Evolutionary conservation across 2,888 invertebrate species (phyloP).

Genomic region (Erannis defoliaria): DNA sequence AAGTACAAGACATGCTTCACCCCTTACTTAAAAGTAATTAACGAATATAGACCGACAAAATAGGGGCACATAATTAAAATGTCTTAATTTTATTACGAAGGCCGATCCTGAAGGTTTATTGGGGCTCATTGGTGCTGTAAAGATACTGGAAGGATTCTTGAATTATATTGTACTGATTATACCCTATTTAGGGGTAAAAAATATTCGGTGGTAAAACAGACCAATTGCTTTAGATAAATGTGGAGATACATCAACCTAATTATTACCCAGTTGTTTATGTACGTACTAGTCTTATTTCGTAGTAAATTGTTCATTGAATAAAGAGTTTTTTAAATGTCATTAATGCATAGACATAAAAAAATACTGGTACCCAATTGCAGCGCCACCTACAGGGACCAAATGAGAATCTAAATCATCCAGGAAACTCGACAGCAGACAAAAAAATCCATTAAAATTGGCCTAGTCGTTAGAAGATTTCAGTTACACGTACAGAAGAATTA

Average conservation of each 20-base stretch:
- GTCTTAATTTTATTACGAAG: conserved; percentile 82
- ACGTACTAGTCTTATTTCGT: background rate
- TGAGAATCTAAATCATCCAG: no score
- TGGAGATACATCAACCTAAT: background rate
- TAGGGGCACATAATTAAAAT: conserved; percentile 83
- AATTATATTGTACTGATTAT: conserved; percentile 37
- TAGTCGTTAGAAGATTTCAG: no score
- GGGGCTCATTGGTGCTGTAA: conserved; percentile 66
- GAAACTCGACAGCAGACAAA: no score
- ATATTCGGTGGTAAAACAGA: conserved; percentile 14
- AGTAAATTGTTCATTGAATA: no score
- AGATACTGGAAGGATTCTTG: conserved; percentile 55
- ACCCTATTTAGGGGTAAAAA: conserved; percentile 40
- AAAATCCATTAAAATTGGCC: no score
- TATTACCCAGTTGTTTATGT: background rate
- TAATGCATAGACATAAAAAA: no score
- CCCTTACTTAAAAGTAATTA: conserved; percentile 56
- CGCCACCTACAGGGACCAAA: no score
- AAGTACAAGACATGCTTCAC: background rate
- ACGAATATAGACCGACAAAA: conserved; percentile 75
- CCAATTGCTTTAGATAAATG: background rate
- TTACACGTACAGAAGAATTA: no score
- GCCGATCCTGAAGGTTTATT: conserved; percentile 69
- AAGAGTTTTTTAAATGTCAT: no score
- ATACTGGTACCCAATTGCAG: no score